Evolutionary conservation across 2,113 vertebrate genomes (phyloP).

Genomic region (Rhinogobius similis): DNA sequence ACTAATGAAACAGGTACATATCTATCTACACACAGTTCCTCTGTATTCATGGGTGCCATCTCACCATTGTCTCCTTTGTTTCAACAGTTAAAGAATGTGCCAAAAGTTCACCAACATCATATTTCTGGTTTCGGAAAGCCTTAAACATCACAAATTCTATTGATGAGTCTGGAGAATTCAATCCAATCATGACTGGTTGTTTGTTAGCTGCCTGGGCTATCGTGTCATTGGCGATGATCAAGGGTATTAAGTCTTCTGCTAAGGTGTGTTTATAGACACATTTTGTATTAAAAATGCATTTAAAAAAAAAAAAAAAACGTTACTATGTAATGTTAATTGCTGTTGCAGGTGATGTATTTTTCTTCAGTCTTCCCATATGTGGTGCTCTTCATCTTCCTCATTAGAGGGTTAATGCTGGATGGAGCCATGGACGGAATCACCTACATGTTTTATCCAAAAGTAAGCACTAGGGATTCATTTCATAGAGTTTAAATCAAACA

Average conservation of each 20-base stretch:
- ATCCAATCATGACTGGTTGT: conserved; percentile 74
- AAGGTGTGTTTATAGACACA: conserved; percentile 65
- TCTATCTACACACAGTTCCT: neutral
- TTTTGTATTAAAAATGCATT: neutral
- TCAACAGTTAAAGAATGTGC: conserved; percentile 79
- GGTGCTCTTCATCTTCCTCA: conserved; percentile 81
- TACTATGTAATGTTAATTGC: neutral
- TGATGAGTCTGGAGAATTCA: conserved; percentile 72
- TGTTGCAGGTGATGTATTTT: conserved; percentile 77
- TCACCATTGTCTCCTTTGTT: conserved; percentile 8
- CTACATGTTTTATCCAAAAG: conserved; percentile 80
- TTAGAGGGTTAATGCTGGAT: conserved; percentile 81
- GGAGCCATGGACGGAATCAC: conserved; percentile 79
- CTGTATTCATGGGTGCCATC: neutral
- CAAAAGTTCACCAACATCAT: conserved; percentile 77
- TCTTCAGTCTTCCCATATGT: conserved; percentile 79
- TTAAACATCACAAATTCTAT: conserved; percentile 82
- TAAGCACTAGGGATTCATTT: conserved; percentile 41
- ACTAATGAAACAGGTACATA: conserved; percentile 71
- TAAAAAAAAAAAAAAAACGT: no score
- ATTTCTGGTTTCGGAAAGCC: conserved; percentile 87
- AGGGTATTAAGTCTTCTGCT: conserved; percentile 83
- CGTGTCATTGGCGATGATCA: conserved; percentile 79
- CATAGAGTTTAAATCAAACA: no score
- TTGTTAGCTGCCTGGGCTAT: conserved; percentile 81